Evolutionary conservation across 2,888 invertebrate genomes (phyloP), one percentile per base, ranked within the genome.

Genomic region (Leptopterna dolabrata): DNA sequence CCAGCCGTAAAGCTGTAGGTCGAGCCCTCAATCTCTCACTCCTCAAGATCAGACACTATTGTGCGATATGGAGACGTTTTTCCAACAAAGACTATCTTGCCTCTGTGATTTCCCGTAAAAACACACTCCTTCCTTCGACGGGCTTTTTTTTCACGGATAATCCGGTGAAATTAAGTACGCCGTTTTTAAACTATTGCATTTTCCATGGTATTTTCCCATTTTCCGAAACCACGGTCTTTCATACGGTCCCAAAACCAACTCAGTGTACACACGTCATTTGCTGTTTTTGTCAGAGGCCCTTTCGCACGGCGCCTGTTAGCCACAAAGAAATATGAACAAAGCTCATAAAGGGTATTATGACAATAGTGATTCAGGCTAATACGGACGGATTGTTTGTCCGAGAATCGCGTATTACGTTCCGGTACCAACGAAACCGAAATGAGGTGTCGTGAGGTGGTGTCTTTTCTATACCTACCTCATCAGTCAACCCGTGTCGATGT

Each of bases 371-470:
- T 24, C n/a, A 27, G 27, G 63, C 63, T 63, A 63, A 63, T 63
- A 63, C 24, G 63, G 63, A 27, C 63, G 63, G 63, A 63, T 63
- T 63, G 63, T 63, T 63, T 63, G 63, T 63, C 63, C n/a, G 63
- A 24, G 63, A 63, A 24, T 63, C 63, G 63, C 7, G 63, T 63
- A 63, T 63, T 63, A 63, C 63, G 24, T 63, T 24, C 63, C 19
- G 63, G 63, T 24, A 24, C 4, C 63, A 63, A 63, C 63, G 63
- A 24, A 63, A 63, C 63, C 63, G 19, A 63, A 63, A 63, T 63
- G 19, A 63, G 24, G 63, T 19, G 24, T 63, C 63, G 27, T 13
- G 63, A 63, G 63, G 27, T 7, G 24, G 63, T 63, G n/a, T 63
- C 63, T 63, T 63, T 63, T 63, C 24, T 27, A 13, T 51, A n/a